Base-by-base conservation (phyloP, 37 sponge, comb jelly and placozoan genomes). In the Haliclona indistincta region DNA sequence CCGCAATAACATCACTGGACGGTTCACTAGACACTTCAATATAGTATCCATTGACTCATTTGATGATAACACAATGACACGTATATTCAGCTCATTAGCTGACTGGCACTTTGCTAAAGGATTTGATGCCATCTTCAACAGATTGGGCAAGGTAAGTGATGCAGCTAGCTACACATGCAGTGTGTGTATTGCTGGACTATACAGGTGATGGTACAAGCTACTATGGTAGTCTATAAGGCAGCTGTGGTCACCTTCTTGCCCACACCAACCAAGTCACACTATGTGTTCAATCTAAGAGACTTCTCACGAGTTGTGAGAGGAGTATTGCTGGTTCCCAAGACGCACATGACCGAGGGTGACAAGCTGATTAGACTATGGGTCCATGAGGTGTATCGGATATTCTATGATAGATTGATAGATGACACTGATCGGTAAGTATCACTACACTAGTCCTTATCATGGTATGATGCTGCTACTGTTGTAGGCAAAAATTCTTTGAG, bases 31-130 rank as follows among this genome's bases (percentile, higher is more conserved):
- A 36, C 99, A 97, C 74, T 86, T 97, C 68, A 94, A 92, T 65
- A 75, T 95, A 20, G 33, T 99, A 49, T 91, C 94, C 54, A 99
- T 99, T 43, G 99, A 99, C 67, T 85, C 91, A 8, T 99, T 95
- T 83, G 94, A 95, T 80, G 99, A 99, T 60, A 43, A 54, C 54
- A 88, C 99, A 25, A 84, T 99, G 94, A 93, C 82, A 56, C 86
- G 88, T 77, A 99, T 99, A 8, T 99, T 99, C 84, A 78, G 89
- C 39, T 77, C 88, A 1, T 86, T 99, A 17, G 90, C 78, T 23
- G 99, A 99, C 74, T 95, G 96, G 96, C 99, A 99, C 66, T 95
- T 99, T 64, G 49, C 73, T 43, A 86, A 88, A 41, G 99, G 99
- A 8, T 99, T 89, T 70, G 99, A 99, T n/a, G 69, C 89, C n/a